Conservation (phyloP, 1,140 invertebrate species). For the Leptoteleia sp. region DNA sequence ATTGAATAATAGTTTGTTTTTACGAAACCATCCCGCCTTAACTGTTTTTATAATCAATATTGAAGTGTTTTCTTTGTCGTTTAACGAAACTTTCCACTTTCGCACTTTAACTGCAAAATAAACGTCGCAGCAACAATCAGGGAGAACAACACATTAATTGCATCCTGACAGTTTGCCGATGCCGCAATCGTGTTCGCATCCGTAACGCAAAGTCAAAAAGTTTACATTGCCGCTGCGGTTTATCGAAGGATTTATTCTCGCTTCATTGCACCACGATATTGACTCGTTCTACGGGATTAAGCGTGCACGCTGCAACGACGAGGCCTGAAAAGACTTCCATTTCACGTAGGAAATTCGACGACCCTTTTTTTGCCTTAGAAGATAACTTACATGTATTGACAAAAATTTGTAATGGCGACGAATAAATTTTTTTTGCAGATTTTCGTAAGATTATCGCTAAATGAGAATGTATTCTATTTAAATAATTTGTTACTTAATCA, state of each 20-base stretch:
- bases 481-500: too few species aligned
- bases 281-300: slow-evolving; percentile 46
- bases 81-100: slow-evolving; percentile 34
- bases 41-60: slow-evolving; percentile 36
- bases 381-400: slow-evolving; percentile 25
- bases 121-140: slow-evolving; percentile 26
- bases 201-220: slow-evolving; percentile 33
- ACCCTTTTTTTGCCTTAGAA: slow-evolving; percentile 19
- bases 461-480: too few species aligned
- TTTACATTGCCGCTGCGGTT: slow-evolving; percentile 44
- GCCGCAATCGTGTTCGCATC: slow-evolving; percentile 18
- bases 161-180: slow-evolving; percentile 41
- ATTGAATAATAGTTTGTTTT: slow-evolving; percentile 31
- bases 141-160: slow-evolving; percentile 43
- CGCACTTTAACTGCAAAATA: slow-evolving; percentile 37
- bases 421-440: too few species aligned
- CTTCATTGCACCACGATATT: slow-evolving; percentile 38
- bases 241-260: slow-evolving; percentile 48
- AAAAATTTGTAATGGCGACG: slow-evolving; percentile 26
- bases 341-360: slow-evolving; percentile 37
- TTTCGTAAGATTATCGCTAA: too few species aligned
- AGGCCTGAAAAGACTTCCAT: slow-evolving; percentile 35
- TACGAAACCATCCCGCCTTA: neutral
- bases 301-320: slow-evolving; percentile 11
- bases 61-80: slow-evolving; percentile 32